Base-by-base conservation (phyloP, 2,113 vertebrate genomes). In the Mohoua ochrocephala region DNA sequence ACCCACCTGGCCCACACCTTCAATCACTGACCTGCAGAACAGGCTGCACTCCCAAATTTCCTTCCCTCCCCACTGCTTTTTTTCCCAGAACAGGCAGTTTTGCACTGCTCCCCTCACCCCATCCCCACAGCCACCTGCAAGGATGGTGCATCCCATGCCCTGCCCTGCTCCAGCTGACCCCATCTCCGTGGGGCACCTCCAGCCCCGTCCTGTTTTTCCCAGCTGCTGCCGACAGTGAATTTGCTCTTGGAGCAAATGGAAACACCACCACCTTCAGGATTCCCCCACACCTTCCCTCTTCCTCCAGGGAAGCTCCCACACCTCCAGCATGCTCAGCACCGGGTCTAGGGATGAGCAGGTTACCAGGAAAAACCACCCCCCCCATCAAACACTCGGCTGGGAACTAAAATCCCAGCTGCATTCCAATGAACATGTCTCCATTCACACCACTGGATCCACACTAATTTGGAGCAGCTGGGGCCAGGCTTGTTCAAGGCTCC, bases 251-350 rank as follows among this genome's bases (percentile, higher is more conserved):
- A 92, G 24, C 50, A 65, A 65, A 67, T 88, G 84, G 89, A 83
- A 96, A 93, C 74, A 69, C 59, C 88, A 84, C 93, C 91, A 93
- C 82, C 89, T 91, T 93, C 93, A 96, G 95, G 90, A 83, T 59
- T 64, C 27, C 53, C n/a, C 49, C 41, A 86, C 26, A 19, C 17
- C 35, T 78, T 71, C 64, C 56, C 31, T 81, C 37, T 54, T 44
- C 49, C 13, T 31, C 27, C 37, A 50, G 27, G 22, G 45, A 60
- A 41, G 19, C 41, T 74, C 28, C 15, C 28, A 22, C 53, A 23
- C 15, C 21, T 15, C 22, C 0, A 57, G 33, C n/a, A 15, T 1
- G 1, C 41, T 28, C 50, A 57, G n/a, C 49, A 71, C 16, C 64
- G 49, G 23, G 3, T 41, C 47, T 30, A 21, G 28, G 22, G 35